Evolutionary conservation across 1,140 invertebrate genomes (phyloP).

Genomic region (Trichonephila clavipes): DNA sequence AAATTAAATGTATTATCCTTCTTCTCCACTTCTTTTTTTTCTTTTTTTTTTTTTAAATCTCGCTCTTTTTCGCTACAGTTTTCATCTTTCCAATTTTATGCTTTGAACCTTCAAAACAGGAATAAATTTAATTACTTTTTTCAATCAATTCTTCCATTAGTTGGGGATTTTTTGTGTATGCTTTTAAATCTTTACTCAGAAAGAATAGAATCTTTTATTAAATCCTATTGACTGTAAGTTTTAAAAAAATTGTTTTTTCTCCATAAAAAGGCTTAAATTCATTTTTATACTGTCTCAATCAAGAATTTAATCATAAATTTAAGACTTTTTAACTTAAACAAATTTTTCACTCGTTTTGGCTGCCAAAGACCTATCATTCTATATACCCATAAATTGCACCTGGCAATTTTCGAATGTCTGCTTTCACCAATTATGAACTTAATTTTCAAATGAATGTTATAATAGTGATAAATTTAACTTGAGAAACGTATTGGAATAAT

Average conservation of each 20-base stretch:
- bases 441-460: too few species aligned
- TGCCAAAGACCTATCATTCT: too few species aligned
- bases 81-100: neutral
- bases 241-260: neutral
- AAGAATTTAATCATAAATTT: neutral
- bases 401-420: too few species aligned
- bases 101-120: neutral
- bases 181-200: neutral
- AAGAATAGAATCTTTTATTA: neutral
- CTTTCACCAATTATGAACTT: too few species aligned
- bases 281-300: neutral
- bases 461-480: too few species aligned
- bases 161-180: neutral
- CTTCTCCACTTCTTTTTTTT: neutral
- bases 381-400: too few species aligned
- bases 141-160: conserved; percentile 27
- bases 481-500: too few species aligned
- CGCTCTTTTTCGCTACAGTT: neutral
- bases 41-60: neutral
- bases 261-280: neutral
- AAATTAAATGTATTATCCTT: conserved; percentile 60
- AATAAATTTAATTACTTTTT: conserved; percentile 24
- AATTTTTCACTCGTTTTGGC: too few species aligned
- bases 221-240: neutral
- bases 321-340: neutral